Evolutionary conservation across 2,797 vertebrate genomes (phyloP), one percentile per base, ranked within the genome.

Genomic region (Diplodus sargus): DNA sequence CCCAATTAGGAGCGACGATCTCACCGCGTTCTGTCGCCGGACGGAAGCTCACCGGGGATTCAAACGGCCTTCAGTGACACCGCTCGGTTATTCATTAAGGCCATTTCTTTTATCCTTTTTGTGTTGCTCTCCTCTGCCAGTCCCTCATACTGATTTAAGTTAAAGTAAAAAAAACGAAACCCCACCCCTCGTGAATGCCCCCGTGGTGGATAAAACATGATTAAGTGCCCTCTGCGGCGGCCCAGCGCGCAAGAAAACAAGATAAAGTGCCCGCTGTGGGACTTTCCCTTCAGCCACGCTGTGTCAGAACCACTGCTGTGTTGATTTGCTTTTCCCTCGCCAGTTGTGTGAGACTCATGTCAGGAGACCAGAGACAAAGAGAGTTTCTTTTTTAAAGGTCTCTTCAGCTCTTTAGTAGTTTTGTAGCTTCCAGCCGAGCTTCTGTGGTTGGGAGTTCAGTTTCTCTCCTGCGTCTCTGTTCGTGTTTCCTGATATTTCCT

Each of bases 1-100:
- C 15, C 25, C 48, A 69, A 14, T 63, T 58, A 74, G 69, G 13
- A 47, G 34, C 25, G 25, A 16, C n/a, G 54, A 39, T 61, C 23
- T 71, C 2, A 53, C 60, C 30, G 59, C 65, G 71, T 69, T 25
- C 30, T 61, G 45, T 6, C 42, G 25, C 62, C 0, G 65, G 0
- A 25, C 58, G 49, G 17, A 47, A 20, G 25, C 22, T 64, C 71
- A 51, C 18, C 10, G 3, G 15, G 52, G 11, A 14, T 25, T 25
- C 9, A 45, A 30, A 30, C 34, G 2, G 4, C 70, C 47, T 34
- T 22, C 39, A 23, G 6, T 23, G 25, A 70, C n/a, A n/a, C 23
- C 30, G 28, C 20, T 47, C 42, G 22, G 18, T 43, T 2, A 11
- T 25, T 17, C 23, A 16, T 51, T 15, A 52, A 52, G 30, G 42